Conservation (phyloP, 2,888 invertebrate genomes). For the Anthrax anthrax region DNA sequence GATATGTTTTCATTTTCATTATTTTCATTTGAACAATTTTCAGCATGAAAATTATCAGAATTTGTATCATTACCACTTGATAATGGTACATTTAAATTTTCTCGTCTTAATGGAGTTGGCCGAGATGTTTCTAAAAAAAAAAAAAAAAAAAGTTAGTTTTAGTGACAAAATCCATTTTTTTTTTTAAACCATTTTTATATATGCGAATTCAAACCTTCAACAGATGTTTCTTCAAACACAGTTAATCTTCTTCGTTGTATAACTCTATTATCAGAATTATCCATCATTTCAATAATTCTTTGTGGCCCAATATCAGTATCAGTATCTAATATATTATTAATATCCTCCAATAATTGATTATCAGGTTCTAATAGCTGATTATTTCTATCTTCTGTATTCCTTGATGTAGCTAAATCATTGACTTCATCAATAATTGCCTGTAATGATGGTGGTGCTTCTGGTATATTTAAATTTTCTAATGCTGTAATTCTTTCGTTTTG, state of each 20-base stretch:
- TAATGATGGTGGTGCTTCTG: slow-evolving; percentile 16
- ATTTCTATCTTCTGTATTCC: background rate
- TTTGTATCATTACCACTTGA: slow-evolving; percentile 7
- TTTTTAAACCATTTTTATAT: no score
- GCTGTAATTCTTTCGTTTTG: slow-evolving; percentile 2
- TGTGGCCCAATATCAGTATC: slow-evolving; percentile 14
- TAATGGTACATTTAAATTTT: slow-evolving; percentile 8
- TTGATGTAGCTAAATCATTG: slow-evolving; percentile 13
- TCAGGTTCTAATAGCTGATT: slow-evolving; percentile 8
- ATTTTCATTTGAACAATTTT: slow-evolving; percentile 16
- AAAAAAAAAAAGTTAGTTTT: background rate
- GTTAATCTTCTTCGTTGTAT: slow-evolving; percentile 14
- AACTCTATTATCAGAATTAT: slow-evolving; percentile 11
- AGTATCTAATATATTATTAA: slow-evolving; percentile 14
- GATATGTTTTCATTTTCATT: slow-evolving; percentile 15
- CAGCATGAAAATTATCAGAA: slow-evolving; percentile 10
- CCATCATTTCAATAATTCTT: slow-evolving; percentile 17
- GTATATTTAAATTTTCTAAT: slow-evolving; percentile 10
- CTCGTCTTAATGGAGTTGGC: background rate
- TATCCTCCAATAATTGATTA: slow-evolving; percentile 15
- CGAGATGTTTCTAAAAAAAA: background rate
- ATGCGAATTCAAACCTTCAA: no score
- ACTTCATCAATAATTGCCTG: slow-evolving; percentile 21
- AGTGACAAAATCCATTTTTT: no score
- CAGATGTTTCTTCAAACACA: slow-evolving; percentile 9